Evolutionary conservation across 1,140 invertebrate species (phyloP).

Genomic region (Drosophila lini): DNA sequence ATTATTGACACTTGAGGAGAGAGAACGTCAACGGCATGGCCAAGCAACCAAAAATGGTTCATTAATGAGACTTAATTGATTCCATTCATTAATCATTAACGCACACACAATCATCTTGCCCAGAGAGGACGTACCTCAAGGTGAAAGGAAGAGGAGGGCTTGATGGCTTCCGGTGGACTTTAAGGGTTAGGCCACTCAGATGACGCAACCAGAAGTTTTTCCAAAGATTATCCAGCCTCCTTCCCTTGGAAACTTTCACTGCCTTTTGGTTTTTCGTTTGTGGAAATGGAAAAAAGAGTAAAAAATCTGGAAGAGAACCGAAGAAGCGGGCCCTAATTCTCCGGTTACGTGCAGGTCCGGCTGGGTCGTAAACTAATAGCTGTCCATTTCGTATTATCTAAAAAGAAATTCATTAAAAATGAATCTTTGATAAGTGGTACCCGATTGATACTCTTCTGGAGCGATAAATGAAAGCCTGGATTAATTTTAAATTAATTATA

Average conservation of each 20-base stretch:
- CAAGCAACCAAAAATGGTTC: constrained; percentile 77
- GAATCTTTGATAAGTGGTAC: not conserved
- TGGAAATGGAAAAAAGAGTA: not conserved
- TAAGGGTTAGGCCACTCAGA: constrained; percentile 12
- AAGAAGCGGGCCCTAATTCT: constrained; percentile 37
- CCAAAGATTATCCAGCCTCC: constrained; percentile 22
- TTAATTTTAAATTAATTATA: not conserved
- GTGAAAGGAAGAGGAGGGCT: constrained; percentile 8
- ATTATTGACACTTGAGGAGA: constrained; percentile 83
- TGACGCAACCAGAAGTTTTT: constrained; percentile 29
- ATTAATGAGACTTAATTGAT: constrained; percentile 84
- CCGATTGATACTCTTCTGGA: not conserved
- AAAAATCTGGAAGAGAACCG: not conserved
- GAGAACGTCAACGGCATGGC: constrained; percentile 30
- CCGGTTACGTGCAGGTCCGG: constrained; percentile 46
- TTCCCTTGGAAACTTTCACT: constrained; percentile 50
- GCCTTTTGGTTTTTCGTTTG: not conserved
- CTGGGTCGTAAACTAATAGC: constrained; percentile 61
- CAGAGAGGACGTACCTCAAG: constrained; percentile 16
- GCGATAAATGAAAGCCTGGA: not conserved
- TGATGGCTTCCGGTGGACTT: constrained; percentile 33
- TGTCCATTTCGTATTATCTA: constrained; percentile 59
- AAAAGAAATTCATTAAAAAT: constrained; percentile 43
- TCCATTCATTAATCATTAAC: constrained; percentile 83
- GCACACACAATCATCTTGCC: constrained; percentile 10